These are phyloP conservation scores for Folsomia candida DNA, from an alignment of 2,888 invertebrate species.

Conservation along the genomic window DNA sequence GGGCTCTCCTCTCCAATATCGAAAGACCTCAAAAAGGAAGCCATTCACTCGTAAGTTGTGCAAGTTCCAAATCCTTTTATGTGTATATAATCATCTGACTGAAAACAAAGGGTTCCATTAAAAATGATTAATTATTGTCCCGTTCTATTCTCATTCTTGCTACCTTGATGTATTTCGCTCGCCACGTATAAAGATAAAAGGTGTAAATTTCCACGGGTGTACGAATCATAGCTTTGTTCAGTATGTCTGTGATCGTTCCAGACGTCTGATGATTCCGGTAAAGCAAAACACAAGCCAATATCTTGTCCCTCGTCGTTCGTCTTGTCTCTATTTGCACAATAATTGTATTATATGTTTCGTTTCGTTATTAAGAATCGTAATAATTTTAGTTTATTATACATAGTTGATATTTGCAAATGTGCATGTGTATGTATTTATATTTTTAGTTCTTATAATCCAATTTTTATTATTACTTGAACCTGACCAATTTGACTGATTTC, in stretches of 20 bases:
- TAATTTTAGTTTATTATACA: constrained; percentile 7
- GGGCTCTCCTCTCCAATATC: constrained; percentile 58
- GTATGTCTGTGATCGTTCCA: constrained; percentile 93
- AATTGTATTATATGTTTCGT: background rate
- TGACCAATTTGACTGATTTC: too few relatives aligned
- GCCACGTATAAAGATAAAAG: constrained; percentile 71
- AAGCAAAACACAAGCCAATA: constrained; percentile 52
- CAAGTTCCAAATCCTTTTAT: constrained; percentile 7
- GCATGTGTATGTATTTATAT: background rate
- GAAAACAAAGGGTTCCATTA: too few relatives aligned
- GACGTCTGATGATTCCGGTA: constrained; percentile 95
- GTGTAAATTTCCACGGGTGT: constrained; percentile 92
- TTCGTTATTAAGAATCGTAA: background rate
- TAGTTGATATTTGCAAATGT: background rate
- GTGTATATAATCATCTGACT: background rate
- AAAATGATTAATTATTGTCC: background rate
- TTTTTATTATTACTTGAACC: constrained; percentile 5
- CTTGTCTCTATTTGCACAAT: background rate
- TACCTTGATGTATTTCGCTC: constrained; percentile 22
- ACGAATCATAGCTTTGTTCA: constrained; percentile 93
- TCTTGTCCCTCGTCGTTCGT: constrained; percentile 3
- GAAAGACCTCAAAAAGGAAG: constrained; percentile 52
- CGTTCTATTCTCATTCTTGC: constrained; percentile 13
- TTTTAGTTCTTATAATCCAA: background rate
- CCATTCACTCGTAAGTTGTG: constrained; percentile 69